Base-by-base conservation (phyloP, 1,140 invertebrate species). In the Laodelphax striatellus region DNA sequence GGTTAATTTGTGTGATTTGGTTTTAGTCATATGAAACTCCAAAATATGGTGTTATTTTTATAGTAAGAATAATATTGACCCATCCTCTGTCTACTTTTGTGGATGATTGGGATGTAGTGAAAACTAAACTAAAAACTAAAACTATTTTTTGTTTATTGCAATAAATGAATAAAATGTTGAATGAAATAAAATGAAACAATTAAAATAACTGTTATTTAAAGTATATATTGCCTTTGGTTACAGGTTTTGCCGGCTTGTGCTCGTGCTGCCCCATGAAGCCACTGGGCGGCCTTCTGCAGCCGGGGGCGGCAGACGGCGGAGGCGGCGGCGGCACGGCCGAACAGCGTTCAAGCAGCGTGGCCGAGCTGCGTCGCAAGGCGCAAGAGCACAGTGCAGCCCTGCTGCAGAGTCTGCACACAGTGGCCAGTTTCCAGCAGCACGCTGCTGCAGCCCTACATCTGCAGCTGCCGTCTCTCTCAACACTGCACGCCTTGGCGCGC, bases 371-470 rank as follows among this genome's bases (percentile, higher is more conserved):
- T 13, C 79, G 91, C 22, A 94, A 94, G 71, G 91, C 91, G 0
- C 89, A 93, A 70, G 92, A 94, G 69, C 91, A 94, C 71, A 90
- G 89, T 1, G 90, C 91, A 0, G 90, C 90, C 0, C 75, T 91
- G 11, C 72, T 90, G 54, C 86, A 88, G 67, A 85, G 82, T 17
- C 73, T 89, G 22, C 86, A 81, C 53, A 75, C 78, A 61, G 75
- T 77, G 21, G 75, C 75, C 41, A 76, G 67, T 61, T 75, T 77
- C 62, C 70, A 70, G 41, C 75, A 76, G 34, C 73, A 82, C 61
- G 76, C 66, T 8, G 63, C 64, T 11, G 57, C 63, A 17, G 63
- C 62, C 8, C 57, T 65, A 11, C 66, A 65, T 21, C 64, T 82
- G 2, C 74, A 76, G 43, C 71, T 82, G 55, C 82, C 83, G 2